These are phyloP conservation scores for Myiozetetes cayanensis DNA, from an alignment of 2,113 vertebrate genomes.

Conservation along the genomic window DNA sequence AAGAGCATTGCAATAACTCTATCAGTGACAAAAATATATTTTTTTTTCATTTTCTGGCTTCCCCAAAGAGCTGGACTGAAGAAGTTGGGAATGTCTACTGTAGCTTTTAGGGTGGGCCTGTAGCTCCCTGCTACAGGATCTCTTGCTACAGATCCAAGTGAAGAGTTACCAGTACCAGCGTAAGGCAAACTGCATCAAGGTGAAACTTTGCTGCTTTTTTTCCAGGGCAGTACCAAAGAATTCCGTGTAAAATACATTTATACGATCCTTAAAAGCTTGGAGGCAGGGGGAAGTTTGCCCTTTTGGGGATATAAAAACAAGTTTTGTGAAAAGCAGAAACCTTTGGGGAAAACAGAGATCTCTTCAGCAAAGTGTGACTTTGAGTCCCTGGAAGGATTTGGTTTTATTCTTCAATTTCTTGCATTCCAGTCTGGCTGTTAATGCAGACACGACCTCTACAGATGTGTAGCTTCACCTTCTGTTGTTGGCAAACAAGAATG, in stretches of 20 bases:
- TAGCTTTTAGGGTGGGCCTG: background rate
- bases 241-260: constrained; percentile 6
- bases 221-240: constrained; percentile 74
- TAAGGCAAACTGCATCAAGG: background rate
- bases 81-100: background rate
- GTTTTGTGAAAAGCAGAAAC: constrained; percentile 13
- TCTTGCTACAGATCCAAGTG: background rate
- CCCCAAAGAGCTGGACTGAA: constrained; percentile 12
- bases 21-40: background rate
- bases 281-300: background rate
- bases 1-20: constrained; percentile 37
- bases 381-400: background rate
- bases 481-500: background rate
- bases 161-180: constrained; percentile 3
- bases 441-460: background rate
- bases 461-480: background rate
- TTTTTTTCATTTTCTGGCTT: background rate
- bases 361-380: constrained; percentile 10
- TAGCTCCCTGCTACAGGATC: background rate
- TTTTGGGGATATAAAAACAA: background rate
- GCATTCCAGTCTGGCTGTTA: background rate
- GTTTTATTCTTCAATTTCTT: background rate
- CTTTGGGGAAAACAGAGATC: background rate
- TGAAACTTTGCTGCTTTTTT: constrained; percentile 5
- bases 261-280: constrained; percentile 26